phyloP scores from a whole-genome alignment of 64 coral and sea anemone genomes.

The Montipora foliosa region DNA sequence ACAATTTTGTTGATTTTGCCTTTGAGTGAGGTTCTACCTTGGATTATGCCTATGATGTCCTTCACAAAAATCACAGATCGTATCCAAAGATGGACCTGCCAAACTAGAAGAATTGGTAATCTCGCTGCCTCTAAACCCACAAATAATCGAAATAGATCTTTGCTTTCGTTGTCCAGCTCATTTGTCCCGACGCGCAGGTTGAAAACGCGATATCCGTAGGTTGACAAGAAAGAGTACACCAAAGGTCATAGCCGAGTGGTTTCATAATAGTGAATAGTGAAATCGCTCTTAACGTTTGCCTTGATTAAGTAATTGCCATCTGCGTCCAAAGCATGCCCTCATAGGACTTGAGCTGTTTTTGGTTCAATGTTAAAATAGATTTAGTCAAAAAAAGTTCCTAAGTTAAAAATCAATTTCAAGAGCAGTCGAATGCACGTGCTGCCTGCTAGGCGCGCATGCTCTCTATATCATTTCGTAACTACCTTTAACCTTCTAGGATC shows the following conservation, averaged over 20 bases:
- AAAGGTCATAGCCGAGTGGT: constrained; percentile 2
- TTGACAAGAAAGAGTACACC: background rate
- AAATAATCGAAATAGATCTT: constrained; percentile 18
- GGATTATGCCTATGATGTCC: constrained; percentile 24
- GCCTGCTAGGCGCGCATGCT: background rate
- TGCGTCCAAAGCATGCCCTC: background rate
- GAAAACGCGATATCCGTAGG: constrained; percentile 59
- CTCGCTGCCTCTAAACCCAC: background rate
- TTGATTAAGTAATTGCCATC: background rate
- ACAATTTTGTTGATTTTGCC: background rate
- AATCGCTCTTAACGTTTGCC: background rate
- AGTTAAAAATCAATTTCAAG: background rate
- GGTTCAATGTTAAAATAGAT: background rate
- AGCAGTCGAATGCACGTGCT: background rate
- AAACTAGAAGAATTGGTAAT: background rate
- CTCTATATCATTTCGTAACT: too few relatives aligned
- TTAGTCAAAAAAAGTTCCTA: background rate
- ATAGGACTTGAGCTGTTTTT: background rate
- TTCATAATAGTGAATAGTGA: background rate
- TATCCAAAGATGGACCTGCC: too few relatives aligned
- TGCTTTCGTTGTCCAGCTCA: constrained; percentile 45
- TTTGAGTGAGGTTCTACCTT: constrained; percentile 14
- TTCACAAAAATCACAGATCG: background rate
- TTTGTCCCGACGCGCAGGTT: constrained; percentile 42
- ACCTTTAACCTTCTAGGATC: too few relatives aligned